Evolutionary conservation across 2,113 vertebrate species (phyloP).

Genomic region (Oncorhynchus keta): DNA sequence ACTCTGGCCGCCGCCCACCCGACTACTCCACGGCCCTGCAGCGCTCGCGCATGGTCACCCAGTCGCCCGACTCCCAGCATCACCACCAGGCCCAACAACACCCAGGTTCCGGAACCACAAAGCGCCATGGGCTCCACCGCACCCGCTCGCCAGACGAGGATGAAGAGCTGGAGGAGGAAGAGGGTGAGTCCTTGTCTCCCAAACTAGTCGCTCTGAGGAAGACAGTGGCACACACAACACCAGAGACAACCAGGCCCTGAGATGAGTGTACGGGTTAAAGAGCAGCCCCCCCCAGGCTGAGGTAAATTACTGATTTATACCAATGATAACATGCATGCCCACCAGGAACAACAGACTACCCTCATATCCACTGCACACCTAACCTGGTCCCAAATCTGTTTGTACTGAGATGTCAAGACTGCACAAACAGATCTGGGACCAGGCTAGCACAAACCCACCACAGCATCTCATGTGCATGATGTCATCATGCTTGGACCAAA

Average conservation of each 20-base stretch:
- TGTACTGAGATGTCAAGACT: too few relatives aligned
- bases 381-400: constrained; percentile 15
- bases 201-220: constrained; percentile 79
- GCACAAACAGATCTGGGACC: too few relatives aligned
- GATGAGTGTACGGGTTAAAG: constrained; percentile 55
- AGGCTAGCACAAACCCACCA: too few relatives aligned
- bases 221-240: constrained; percentile 59
- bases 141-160: constrained; percentile 58
- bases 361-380: background rate
- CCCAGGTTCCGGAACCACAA: background rate
- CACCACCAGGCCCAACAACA: background rate
- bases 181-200: constrained; percentile 86
- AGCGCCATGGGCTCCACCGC: constrained; percentile 32
- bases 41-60: constrained; percentile 91
- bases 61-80: constrained; percentile 80
- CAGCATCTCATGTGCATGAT: constrained; percentile 48
- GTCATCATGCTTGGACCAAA: constrained; percentile 38
- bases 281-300: constrained; percentile 64
- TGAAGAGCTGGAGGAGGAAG: constrained; percentile 73
- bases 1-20: constrained; percentile 86
- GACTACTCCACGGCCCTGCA: constrained; percentile 97
- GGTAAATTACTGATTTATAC: constrained; percentile 68
- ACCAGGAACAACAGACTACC: constrained; percentile 35
- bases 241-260: constrained; percentile 72
- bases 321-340: constrained; percentile 25